These are phyloP conservation scores for Phortica variegata DNA, from an alignment of 1,140 invertebrate genomes.

Conservation along the genomic window DNA sequence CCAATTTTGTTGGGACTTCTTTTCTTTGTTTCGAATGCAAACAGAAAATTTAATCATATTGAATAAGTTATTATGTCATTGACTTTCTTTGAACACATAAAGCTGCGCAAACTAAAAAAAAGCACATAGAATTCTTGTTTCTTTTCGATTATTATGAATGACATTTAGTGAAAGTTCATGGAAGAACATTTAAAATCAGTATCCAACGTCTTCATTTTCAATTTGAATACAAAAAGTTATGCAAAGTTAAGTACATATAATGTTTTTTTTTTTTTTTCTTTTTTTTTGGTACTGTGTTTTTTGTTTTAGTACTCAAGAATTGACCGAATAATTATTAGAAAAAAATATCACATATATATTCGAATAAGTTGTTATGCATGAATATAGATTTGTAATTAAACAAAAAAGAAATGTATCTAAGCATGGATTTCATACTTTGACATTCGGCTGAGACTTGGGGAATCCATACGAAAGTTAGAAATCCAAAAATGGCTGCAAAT, in stretches of 20 bases:
- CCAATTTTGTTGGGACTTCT: too few species aligned
- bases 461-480: slow-evolving; percentile 56
- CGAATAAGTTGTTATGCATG: background rate
- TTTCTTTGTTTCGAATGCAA: too few species aligned
- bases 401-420: slow-evolving; percentile 16
- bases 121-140: too few species aligned
- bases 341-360: too few species aligned
- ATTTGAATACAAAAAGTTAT: slow-evolving; percentile 39
- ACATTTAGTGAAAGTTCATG: slow-evolving; percentile 33
- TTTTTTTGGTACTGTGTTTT: too few species aligned
- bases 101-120: too few species aligned
- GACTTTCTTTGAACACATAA: too few species aligned
- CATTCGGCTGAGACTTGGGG: slow-evolving; percentile 57
- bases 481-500: slow-evolving; percentile 57
- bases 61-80: too few species aligned
- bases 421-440: slow-evolving; percentile 56
- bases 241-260: slow-evolving; percentile 7
- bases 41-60: too few species aligned
- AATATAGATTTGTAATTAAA: background rate
- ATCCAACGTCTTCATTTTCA: background rate
- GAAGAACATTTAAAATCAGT: slow-evolving; percentile 29
- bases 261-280: slow-evolving; percentile 12
- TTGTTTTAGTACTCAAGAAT: too few species aligned
- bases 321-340: too few species aligned
- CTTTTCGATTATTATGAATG: slow-evolving; percentile 1